Percentiles rank a stretch among this genome's conserved stretches.
phyloP scores from a whole-genome alignment of 2,797 vertebrate genomes.

The Pantherophis alleghaniensis region DNA sequence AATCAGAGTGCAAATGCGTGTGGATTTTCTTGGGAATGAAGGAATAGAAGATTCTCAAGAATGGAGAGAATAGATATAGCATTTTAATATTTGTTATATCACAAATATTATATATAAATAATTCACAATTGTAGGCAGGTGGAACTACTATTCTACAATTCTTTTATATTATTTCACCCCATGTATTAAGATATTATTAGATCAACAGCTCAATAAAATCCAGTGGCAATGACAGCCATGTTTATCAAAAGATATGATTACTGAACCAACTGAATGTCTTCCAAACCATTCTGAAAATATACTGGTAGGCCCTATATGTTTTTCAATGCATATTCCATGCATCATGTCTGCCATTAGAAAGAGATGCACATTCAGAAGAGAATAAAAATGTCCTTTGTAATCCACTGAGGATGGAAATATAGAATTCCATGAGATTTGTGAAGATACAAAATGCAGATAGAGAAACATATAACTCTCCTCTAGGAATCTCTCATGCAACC shows the following conservation, averaged over 20 bases:
- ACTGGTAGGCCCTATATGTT: neutral
- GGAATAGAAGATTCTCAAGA: neutral
- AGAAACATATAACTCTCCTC: neutral
- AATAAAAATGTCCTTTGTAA: conserved; percentile 16
- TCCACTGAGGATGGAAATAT: neutral
- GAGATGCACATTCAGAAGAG: neutral
- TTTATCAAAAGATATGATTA: neutral
- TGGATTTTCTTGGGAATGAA: neutral
- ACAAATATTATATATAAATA: neutral
- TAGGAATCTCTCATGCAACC: conserved; percentile 2
- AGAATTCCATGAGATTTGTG: neutral
- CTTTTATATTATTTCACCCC: neutral
- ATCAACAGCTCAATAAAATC: neutral
- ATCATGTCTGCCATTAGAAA: neutral
- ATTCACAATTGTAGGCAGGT: neutral
- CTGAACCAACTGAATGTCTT: neutral
- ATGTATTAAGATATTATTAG: neutral
- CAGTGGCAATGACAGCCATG: neutral
- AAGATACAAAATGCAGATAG: neutral
- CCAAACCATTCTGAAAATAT: neutral
- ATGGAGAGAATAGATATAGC: neutral
- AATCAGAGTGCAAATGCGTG: neutral
- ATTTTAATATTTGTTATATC: neutral
- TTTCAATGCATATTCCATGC: conserved; percentile 20
- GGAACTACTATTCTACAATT: neutral